Evolutionary conservation across 2,113 vertebrate genomes (phyloP).

Genomic region (Pterocles burchelli): DNA sequence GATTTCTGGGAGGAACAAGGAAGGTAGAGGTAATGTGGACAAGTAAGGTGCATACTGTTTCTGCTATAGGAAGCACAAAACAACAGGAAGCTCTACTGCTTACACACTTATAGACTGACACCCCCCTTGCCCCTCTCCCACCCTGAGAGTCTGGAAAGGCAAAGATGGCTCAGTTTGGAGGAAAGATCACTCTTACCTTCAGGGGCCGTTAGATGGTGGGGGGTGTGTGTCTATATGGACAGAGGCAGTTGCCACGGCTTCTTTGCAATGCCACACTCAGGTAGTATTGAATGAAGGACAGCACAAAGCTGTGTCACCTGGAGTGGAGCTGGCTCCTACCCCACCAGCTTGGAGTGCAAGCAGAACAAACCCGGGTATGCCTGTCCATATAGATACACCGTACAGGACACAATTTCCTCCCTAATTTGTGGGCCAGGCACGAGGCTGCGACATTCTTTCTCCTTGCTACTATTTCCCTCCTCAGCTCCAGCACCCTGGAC

Average conservation of each 20-base stretch:
- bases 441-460: not conserved
- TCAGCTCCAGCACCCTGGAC: not conserved
- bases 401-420: fast-evolving
- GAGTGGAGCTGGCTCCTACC: not conserved
- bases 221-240: not conserved
- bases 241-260: not conserved
- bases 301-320: not conserved
- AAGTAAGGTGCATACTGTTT: slow-evolving; percentile 58
- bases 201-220: not conserved
- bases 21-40: slow-evolving; percentile 65
- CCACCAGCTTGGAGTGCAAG: not conserved
- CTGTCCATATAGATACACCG: not conserved
- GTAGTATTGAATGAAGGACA: not conserved
- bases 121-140: not conserved
- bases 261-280: not conserved
- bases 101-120: not conserved
- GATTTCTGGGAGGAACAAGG: slow-evolving; percentile 90
- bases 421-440: not conserved
- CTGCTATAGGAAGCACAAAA: slow-evolving; percentile 50
- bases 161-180: not conserved
- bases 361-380: not conserved
- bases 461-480: not conserved
- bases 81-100: slow-evolving; percentile 31
- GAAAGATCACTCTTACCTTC: not conserved
- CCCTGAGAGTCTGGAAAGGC: not conserved